phyloP scores from a whole-genome alignment of 2,113 vertebrate genomes.

The Chloropsis cyanopogon region DNA sequence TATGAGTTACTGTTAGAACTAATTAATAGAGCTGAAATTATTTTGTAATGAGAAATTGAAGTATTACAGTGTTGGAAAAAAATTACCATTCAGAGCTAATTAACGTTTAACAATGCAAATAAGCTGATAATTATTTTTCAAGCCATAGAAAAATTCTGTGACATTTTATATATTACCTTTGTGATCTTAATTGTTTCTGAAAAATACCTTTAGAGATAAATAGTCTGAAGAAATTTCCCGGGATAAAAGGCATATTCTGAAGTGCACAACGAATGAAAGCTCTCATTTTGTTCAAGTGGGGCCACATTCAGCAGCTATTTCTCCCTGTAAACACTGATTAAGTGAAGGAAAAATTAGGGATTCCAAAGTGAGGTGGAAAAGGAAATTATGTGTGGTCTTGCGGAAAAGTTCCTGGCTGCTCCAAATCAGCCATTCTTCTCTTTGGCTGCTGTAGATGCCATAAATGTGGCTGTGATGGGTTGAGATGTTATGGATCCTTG shows the following conservation, averaged over 20 bases:
- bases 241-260: neutral
- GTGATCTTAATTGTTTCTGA: slow-evolving; percentile 51
- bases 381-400: neutral
- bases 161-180: slow-evolving; percentile 46
- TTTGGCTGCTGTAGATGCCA: neutral
- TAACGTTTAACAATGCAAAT: slow-evolving; percentile 56
- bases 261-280: neutral
- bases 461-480: neutral
- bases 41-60: slow-evolving; percentile 68
- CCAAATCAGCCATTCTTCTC: neutral
- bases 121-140: slow-evolving; percentile 53
- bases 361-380: neutral
- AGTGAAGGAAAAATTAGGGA: neutral
- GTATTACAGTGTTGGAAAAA: slow-evolving; percentile 25
- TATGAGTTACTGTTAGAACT: slow-evolving; percentile 67
- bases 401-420: neutral
- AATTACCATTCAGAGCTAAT: slow-evolving; percentile 49
- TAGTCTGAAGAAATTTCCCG: neutral
- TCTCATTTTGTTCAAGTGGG: neutral
- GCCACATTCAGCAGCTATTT: neutral
- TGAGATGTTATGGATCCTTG: neutral
- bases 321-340: neutral
- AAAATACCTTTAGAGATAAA: slow-evolving; percentile 32
- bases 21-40: slow-evolving; percentile 68
- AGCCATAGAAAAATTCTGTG: slow-evolving; percentile 49